A percentile compares a stretch with the other conserved stretches of the same genome.
Conservation (phyloP, 1,140 invertebrate genomes). For the Drepana arcuata region DNA sequence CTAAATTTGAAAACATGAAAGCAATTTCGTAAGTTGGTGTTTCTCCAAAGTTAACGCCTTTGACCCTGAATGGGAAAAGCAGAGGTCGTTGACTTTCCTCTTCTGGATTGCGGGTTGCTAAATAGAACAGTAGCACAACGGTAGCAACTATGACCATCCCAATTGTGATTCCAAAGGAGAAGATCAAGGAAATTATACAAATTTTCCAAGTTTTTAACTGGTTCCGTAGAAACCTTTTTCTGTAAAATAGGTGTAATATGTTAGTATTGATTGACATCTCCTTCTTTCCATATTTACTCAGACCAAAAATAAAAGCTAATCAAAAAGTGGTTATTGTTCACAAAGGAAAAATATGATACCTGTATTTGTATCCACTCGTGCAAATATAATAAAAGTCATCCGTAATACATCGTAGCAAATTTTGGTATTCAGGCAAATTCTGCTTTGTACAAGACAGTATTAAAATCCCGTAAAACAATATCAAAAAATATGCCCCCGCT, state of each 20-base stretch:
- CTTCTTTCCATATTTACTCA: not conserved
- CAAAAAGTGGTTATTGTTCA: not conserved
- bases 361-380: conserved; percentile 26
- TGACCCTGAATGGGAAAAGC: conserved; percentile 39
- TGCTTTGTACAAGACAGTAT: conserved; percentile 26
- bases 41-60: conserved; percentile 23
- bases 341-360: conserved; percentile 15
- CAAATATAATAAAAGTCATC: conserved; percentile 37
- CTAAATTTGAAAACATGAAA: conserved; percentile 27
- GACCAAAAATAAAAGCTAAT: not conserved
- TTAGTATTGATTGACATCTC: not conserved
- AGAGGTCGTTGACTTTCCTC: conserved; percentile 22
- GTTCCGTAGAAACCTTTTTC: conserved; percentile 27
- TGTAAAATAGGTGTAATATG: conserved; percentile 15
- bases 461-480: conserved; percentile 27
- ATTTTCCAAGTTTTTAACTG: conserved; percentile 36
- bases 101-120: conserved; percentile 16
- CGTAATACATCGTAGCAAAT: conserved; percentile 21
- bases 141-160: conserved; percentile 20
- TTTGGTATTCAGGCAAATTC: conserved; percentile 25
- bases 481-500: conserved; percentile 27
- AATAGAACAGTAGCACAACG: conserved; percentile 18
- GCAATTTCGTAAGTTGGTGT: conserved; percentile 37
- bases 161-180: conserved; percentile 13
- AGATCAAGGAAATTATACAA: conserved; percentile 19